A percentile compares a stretch with the other conserved stretches of the same genome.
Conservation (phyloP, 2,113 vertebrate species). For the Pampusana beccarii region DNA sequence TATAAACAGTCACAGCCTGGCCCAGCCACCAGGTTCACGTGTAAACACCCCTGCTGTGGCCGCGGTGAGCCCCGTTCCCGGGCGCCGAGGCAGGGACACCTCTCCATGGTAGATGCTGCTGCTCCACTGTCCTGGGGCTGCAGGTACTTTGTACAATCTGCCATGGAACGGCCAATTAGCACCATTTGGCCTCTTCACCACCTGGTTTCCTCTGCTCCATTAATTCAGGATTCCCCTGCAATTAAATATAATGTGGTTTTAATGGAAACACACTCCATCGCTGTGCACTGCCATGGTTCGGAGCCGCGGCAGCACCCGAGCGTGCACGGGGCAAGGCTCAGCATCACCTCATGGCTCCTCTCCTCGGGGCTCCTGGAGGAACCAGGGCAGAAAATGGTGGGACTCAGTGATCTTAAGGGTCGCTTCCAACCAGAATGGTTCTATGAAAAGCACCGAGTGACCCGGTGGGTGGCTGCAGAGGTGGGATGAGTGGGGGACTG, state of each 20-base stretch:
- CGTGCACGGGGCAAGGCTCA: fast-evolving
- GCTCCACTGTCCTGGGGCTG: background rate
- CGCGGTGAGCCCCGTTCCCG: too few species aligned
- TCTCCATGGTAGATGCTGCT: background rate
- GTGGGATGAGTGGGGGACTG: fast-evolving
- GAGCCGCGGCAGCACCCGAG: background rate
- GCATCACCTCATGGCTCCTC: background rate
- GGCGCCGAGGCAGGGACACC: too few species aligned
- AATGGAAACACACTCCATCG: background rate
- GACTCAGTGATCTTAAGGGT: too few species aligned
- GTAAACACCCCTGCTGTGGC: too few species aligned
- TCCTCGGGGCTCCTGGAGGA: background rate
- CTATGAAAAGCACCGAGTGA: background rate
- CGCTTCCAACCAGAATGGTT: too few species aligned
- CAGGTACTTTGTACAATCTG: fast-evolving
- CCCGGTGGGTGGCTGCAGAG: fast-evolving
- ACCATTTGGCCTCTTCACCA: background rate
- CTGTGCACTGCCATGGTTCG: background rate
- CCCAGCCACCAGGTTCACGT: too few species aligned
- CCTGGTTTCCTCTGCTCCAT: background rate
- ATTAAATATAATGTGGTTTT: background rate
- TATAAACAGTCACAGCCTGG: too few species aligned
- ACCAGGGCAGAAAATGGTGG: background rate
- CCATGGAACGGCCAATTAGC: background rate
- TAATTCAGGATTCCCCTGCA: background rate